These are phyloP conservation scores for Parasteatoda lunata DNA, from an alignment of 2,888 invertebrate genomes.

Conservation along the genomic window DNA sequence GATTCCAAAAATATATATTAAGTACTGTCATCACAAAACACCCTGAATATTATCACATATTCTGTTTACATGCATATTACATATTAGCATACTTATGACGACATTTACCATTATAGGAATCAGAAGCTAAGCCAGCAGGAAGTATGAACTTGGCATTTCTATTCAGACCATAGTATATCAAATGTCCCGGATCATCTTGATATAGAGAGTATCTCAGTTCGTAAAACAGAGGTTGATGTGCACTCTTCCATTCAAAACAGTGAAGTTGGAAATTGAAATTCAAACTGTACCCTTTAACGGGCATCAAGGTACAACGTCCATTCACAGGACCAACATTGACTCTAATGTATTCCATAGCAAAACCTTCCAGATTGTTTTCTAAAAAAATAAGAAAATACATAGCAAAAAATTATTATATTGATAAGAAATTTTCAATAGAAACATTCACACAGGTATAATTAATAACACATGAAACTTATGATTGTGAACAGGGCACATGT, in stretches of 20 bases:
- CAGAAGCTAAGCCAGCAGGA: constrained; percentile 70
- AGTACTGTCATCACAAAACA: too few relatives aligned
- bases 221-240: constrained; percentile 72
- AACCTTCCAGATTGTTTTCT: constrained; percentile 67
- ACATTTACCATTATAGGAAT: constrained; percentile 63
- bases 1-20: too few relatives aligned
- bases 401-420: not conserved
- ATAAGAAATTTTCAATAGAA: too few relatives aligned
- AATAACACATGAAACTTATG: too few relatives aligned
- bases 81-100: not conserved
- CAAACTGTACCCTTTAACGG: constrained; percentile 71
- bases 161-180: constrained; percentile 72
- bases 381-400: not conserved
- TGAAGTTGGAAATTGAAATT: constrained; percentile 72
- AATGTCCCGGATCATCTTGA: constrained; percentile 36
- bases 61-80: too few relatives aligned
- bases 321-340: constrained; percentile 72
- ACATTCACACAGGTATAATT: too few relatives aligned
- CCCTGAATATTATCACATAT: too few relatives aligned
- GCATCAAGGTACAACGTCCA: constrained; percentile 72
- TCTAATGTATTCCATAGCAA: constrained; percentile 71
- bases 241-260: constrained; percentile 73
- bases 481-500: too few relatives aligned
- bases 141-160: constrained; percentile 72
- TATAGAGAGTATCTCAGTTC: constrained; percentile 72